Conservation (phyloP, 2,888 invertebrate genomes). For the Galerucella nymphaeae region DNA sequence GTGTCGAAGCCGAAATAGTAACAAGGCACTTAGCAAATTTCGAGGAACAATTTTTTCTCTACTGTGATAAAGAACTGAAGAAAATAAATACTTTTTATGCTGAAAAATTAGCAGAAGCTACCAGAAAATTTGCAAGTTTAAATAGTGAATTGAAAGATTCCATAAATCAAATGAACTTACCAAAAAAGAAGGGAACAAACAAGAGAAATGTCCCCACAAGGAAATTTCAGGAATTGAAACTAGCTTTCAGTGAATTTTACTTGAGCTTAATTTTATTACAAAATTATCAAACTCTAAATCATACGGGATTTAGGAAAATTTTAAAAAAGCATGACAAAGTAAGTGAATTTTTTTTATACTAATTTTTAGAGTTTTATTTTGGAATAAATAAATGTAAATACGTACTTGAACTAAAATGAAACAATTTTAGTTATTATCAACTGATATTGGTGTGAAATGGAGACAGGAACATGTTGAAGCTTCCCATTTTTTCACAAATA, state of each 20-base stretch:
- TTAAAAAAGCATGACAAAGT: conserved; percentile 92
- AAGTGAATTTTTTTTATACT: conserved; percentile 20
- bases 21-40: conserved; percentile 81
- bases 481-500: conserved; percentile 86
- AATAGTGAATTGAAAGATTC: conserved; percentile 75
- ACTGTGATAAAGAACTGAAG: conserved; percentile 85
- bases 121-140: conserved; percentile 80
- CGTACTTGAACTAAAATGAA: neutral
- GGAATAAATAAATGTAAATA: too few species aligned
- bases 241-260: conserved; percentile 92
- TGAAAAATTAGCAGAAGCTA: conserved; percentile 90
- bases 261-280: conserved; percentile 85
- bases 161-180: conserved; percentile 56
- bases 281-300: conserved; percentile 90
- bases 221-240: conserved; percentile 83
- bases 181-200: conserved; percentile 54
- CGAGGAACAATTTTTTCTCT: conserved; percentile 87
- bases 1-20: conserved; percentile 76
- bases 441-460: conserved; percentile 81
- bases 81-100: conserved; percentile 92
- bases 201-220: conserved; percentile 69
- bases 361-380: neutral
- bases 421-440: conserved; percentile 65
- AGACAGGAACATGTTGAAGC: conserved; percentile 81
- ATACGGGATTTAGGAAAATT: conserved; percentile 90